Base-by-base conservation (phyloP, 64 coral and sea anemone species). In the Hydrozoanthus tunicans region DNA sequence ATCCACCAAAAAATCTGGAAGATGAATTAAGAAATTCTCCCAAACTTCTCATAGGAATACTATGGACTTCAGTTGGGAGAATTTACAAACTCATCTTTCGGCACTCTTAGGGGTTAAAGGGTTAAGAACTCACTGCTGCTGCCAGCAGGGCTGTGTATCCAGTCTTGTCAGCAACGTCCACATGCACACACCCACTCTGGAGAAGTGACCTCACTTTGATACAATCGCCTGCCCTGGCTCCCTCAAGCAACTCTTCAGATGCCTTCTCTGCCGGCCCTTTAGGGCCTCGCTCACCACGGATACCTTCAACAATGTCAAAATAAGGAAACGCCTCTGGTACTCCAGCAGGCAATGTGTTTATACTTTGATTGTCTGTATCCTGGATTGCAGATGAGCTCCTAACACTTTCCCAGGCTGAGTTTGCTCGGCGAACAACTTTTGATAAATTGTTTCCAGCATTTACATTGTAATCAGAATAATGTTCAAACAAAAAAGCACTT, bases 81-180 rank as follows among this genome's bases (percentile, higher is more conserved):
- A 20, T 20, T 20, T 20, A 20, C 20, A 20, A 20, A 20, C 3
- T 55, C 1, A 13, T 20, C 20, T 13, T 13, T 56, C 51, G 9
- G 3, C 56, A 1, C 20, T 10, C 17, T 51, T 32, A 32, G 51
- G 12, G 7, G 12, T 51, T 25, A 7, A 52, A 51, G 6, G 3
- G 9, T 32, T 27, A 9, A 13, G 20, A 43, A 95, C 96, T 91
- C 75, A 98, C 96, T 3, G 93, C 82, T 51, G 96, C 93, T 64
- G 96, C 96, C 1, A 98, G 62, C 6, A 98, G 77, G 9, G 93
- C 93, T n/a, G 96, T 98, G 57, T 95, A 98, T n/a, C 96, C 96
- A 60, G 96, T 98, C 90, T 98, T 98, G 74, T 98, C 96, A 53
- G 96, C 96, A 74, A 98, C 93, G 85, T 98, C 96, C 54, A 98